Evolutionary conservation across 92 coral and sea anemone species (phyloP), one percentile per base, ranked within the genome.

Genomic region (Micromussa lordhowensis): DNA sequence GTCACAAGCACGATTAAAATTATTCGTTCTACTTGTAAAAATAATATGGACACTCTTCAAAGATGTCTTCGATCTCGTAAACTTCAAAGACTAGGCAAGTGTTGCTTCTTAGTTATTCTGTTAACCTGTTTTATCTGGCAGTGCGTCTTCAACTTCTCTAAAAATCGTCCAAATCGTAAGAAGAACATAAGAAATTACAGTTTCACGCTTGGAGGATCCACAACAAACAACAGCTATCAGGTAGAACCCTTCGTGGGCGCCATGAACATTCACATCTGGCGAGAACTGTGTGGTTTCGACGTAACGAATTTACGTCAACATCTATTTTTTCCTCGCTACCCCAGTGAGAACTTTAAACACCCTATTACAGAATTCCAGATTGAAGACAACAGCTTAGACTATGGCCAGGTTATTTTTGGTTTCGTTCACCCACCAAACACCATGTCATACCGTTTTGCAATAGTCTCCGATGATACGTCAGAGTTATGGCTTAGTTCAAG

Each of bases 191-290:
- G 40, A 71, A 71, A 32, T 71, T 16, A 16, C 24, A 78, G 15
- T 49, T 16, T 30, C 2, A 18, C 28, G n/a, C n/a, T 9, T 36
- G 17, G 29, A 4, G 78, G 22, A 35, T 36, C 26, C 26, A 74
- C 54, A 12, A 53, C 21, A 18, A 11, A n/a, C 22, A 38, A 4
- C 28, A 30, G 19, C 4, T 31, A 5, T 8, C 82, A 3, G 7
- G 49, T 3, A 38, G 22, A 58, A 63, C 17, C 48, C 22, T 16
- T 2, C 5, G 3, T 57, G 4, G 4, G 68, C 12, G 84, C 28
- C 2, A 3, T 90, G 12, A 85, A 90, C 73, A 84, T 90, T 85
- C 89, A 84, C 72, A 79, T 79, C 30, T 90, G 92, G 92, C 76
- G 81, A 68, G 81, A 78, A 17, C 34, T 78, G 68, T 90, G 92